Percentiles rank a stretch among this genome's conserved stretches.
These are phyloP conservation scores for Eubasilissa regina DNA, from an alignment of 1,140 invertebrate species.

Conservation along the genomic window DNA sequence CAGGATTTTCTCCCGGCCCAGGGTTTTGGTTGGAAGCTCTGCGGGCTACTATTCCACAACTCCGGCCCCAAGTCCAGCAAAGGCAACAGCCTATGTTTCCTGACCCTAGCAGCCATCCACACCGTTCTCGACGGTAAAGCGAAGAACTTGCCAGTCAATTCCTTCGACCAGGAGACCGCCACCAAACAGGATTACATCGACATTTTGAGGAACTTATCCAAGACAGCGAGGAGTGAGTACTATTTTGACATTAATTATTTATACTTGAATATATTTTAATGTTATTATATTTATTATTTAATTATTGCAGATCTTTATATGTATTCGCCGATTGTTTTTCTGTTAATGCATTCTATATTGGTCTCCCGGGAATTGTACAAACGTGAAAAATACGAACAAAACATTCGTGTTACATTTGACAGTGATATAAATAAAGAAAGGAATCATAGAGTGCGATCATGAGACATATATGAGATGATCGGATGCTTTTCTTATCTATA, in stretches of 20 bases:
- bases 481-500: too few relatives aligned
- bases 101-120: slow-evolving; percentile 81
- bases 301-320: too few relatives aligned
- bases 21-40: slow-evolving; percentile 81
- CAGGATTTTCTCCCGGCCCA: slow-evolving; percentile 67
- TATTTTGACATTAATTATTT: background rate
- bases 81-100: slow-evolving; percentile 82
- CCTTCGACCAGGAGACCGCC: slow-evolving; percentile 69
- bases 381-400: too few relatives aligned
- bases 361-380: too few relatives aligned
- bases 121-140: slow-evolving; percentile 73
- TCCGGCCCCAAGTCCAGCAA: slow-evolving; percentile 70
- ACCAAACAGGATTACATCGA: slow-evolving; percentile 73
- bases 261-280: background rate
- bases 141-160: slow-evolving; percentile 62
- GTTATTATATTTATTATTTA: background rate
- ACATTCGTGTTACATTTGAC: too few relatives aligned
- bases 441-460: too few relatives aligned
- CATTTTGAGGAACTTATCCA: slow-evolving; percentile 78
- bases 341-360: too few relatives aligned
- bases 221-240: slow-evolving; percentile 85
- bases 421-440: too few relatives aligned
- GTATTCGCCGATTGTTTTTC: too few relatives aligned
- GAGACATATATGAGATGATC: too few relatives aligned
- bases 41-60: slow-evolving; percentile 83